Conservation (phyloP, 2,888 invertebrate genomes). For the Ceriagrion tenellum region DNA sequence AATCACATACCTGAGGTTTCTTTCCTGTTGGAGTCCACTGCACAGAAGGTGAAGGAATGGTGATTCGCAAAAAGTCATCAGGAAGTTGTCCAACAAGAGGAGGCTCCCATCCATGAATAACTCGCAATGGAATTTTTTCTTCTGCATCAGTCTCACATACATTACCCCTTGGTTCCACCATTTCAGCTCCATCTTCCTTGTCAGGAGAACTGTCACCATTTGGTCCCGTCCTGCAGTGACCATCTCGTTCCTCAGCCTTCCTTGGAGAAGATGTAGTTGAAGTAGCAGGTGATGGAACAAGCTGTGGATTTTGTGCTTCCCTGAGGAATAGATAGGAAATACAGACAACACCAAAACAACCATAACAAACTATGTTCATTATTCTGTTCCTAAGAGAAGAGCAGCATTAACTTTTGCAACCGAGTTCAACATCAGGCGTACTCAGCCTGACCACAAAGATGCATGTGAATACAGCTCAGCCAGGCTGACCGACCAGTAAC, state of each 20-base stretch:
- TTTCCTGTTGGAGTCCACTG: constrained; percentile 71
- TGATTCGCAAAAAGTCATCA: constrained; percentile 87
- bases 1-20: constrained; percentile 70
- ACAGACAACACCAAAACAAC: too few relatives aligned
- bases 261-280: constrained; percentile 48
- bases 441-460: too few relatives aligned
- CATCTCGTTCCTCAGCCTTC: constrained; percentile 41
- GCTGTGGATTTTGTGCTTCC: constrained; percentile 38
- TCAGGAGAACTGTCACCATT: constrained; percentile 33
- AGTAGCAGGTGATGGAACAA: constrained; percentile 48
- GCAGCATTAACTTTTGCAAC: too few relatives aligned
- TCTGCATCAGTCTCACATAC: constrained; percentile 59
- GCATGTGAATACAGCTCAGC: too few relatives aligned
- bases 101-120: constrained; percentile 87
- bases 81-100: constrained; percentile 89
- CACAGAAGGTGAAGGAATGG: constrained; percentile 73
- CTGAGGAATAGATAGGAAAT: neutral
- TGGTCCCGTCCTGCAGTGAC: constrained; percentile 27
- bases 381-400: too few relatives aligned
- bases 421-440: too few relatives aligned
- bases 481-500: too few relatives aligned
- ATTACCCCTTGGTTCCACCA: constrained; percentile 57
- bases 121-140: constrained; percentile 74
- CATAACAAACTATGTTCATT: too few relatives aligned
- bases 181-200: constrained; percentile 46